phyloP scores from a whole-genome alignment of 1,140 invertebrate genomes.

The Sarcophaga bullata region DNA sequence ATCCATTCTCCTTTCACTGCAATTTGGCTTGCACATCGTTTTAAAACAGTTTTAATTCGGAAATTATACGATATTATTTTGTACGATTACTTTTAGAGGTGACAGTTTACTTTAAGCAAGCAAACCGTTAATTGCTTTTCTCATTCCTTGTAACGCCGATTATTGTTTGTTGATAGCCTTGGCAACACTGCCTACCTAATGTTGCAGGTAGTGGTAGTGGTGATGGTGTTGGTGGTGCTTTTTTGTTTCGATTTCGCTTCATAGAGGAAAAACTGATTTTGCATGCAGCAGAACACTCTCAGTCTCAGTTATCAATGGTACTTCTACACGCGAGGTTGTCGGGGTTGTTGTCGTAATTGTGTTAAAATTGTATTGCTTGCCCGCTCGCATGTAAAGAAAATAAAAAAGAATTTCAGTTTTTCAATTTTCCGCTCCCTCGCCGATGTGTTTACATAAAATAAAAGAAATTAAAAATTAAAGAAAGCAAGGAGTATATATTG shows the following conservation, averaged over 20 bases:
- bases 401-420: background rate
- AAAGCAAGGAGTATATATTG: background rate
- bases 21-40: no score
- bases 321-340: constrained; percentile 17
- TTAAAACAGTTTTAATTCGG: no score
- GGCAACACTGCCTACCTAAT: background rate
- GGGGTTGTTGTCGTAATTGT: background rate
- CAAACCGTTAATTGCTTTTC: no score
- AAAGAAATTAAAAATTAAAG: background rate
- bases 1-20: no score
- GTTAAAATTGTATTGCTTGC: background rate
- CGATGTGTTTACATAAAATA: constrained; percentile 4
- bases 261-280: no score
- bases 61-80: no score
- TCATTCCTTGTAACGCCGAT: background rate
- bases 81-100: no score
- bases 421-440: background rate
- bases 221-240: background rate
- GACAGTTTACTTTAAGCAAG: no score
- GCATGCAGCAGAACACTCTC: background rate
- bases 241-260: no score
- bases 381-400: background rate
- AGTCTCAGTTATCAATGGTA: background rate
- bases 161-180: background rate
- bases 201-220: background rate